A percentile compares a stretch with the other conserved stretches of the same genome.
Evolutionary conservation across 2,113 vertebrate genomes (phyloP).

Genomic region (Brachyhypopomus occidentalis): DNA sequence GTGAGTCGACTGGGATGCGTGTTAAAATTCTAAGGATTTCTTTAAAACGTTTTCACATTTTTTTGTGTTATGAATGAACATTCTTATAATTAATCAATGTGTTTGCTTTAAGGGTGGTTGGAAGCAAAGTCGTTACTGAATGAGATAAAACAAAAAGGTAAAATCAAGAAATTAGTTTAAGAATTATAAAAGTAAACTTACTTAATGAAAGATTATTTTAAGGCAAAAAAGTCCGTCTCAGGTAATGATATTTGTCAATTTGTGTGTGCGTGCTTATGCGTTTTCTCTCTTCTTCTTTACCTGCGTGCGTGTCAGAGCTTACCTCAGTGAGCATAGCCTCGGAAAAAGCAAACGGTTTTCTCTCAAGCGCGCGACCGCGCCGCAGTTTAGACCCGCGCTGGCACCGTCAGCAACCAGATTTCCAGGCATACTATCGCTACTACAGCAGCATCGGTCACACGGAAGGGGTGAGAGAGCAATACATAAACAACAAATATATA

Average conservation of each 20-base stretch:
- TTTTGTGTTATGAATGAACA: neutral
- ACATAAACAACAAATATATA: neutral
- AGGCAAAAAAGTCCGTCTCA: neutral
- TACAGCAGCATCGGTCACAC: constrained; percentile 82
- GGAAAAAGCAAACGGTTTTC: constrained; percentile 68
- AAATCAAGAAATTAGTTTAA: neutral
- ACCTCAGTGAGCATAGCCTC: constrained; percentile 63
- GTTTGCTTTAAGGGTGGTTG: constrained; percentile 59
- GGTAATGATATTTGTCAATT: neutral
- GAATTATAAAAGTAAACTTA: too few relatives aligned
- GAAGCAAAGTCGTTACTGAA: constrained; percentile 72
- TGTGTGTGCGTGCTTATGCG: neutral
- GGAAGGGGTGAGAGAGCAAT: constrained; percentile 70
- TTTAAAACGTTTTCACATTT: too few relatives aligned
- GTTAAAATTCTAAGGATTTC: too few relatives aligned
- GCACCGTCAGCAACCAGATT: constrained; percentile 76
- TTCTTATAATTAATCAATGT: neutral
- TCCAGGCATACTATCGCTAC: constrained; percentile 81
- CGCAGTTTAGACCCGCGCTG: constrained; percentile 71
- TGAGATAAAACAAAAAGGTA: constrained; percentile 69
- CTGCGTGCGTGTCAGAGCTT: constrained; percentile 57
- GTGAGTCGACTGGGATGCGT: constrained; percentile 55
- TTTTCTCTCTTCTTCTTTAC: neutral
- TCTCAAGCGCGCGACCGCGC: constrained; percentile 69
- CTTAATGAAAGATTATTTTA: too few relatives aligned